Base-by-base conservation (phyloP, 1,140 invertebrate species). In the Macrobrachium nipponense region DNA sequence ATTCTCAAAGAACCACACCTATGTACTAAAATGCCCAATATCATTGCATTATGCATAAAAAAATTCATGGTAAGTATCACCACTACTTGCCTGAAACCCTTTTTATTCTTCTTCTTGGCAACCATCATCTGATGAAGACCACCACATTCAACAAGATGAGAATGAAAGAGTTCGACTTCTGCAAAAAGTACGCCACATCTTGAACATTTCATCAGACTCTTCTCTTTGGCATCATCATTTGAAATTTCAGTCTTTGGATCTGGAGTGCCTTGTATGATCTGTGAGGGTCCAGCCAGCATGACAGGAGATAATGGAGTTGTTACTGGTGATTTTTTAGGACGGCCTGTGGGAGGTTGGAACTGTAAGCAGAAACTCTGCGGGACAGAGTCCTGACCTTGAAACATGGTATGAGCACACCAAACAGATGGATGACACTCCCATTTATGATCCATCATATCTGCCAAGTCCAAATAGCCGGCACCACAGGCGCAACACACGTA, bases 401-500 rank as follows among this genome's bases (percentile, higher is more conserved):
- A 84, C 85, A 87, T 89, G 44, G 88, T 89, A 72, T 89, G 88
- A 18, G 88, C 88, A 72, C 88, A 89, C 80, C 86, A 85, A 12
- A 89, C 88, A 3, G 85, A 60, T 11, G 88, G 78, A 64, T 89
- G 88, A 27, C 70, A 76, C 44, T 87, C 88, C 88, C 88, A 89
- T 51, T 89, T 89, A 60, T 89, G 88, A 62, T 89, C 88, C 88
- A 89, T 89, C 14, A 89, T 87, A 36, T 89, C 88, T n/a, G 88
- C 85, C 44, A 89, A 78, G 60, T 89, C 78, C 44, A 81, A 75
- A 64, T 80, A 87, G 27, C 77, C 82, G 4, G 86, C 81, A 59
- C 88, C 88, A 66, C 88, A 89, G 27, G 85, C 73, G 70, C 88
- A 89, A 43, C 88, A 89, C 1, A 89, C 72, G 61, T 84, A 89